Evolutionary conservation across 2,113 vertebrate genomes (phyloP).

Genomic region (Ranitomeya variabilis): DNA sequence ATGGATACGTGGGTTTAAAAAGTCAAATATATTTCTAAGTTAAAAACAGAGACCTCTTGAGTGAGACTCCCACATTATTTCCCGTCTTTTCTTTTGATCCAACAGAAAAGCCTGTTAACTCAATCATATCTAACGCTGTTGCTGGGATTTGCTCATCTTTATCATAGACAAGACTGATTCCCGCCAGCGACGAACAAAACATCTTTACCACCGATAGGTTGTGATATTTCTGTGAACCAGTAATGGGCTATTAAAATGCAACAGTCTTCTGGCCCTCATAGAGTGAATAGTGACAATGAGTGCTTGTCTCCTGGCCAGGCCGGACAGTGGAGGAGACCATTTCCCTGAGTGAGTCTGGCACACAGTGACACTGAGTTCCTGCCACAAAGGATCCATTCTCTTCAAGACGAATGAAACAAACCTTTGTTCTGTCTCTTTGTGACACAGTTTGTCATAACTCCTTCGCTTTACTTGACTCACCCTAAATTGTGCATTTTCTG

Average conservation of each 20-base stretch:
- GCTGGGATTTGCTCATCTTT: background rate
- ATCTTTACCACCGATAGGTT: background rate
- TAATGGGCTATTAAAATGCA: background rate
- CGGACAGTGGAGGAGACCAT: background rate
- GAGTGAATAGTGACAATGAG: slow-evolving; percentile 33
- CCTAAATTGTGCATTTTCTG: slow-evolving; percentile 9
- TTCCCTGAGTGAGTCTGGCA: slow-evolving; percentile 31
- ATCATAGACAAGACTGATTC: background rate
- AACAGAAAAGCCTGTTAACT: slow-evolving; percentile 15
- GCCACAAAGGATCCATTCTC: slow-evolving; percentile 37
- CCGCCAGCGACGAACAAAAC: background rate
- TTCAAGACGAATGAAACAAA: slow-evolving; percentile 33
- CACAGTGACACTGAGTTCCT: slow-evolving; percentile 46
- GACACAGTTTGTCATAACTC: slow-evolving; percentile 46
- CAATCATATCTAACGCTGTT: background rate
- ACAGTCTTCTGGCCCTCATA: background rate
- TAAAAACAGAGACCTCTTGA: slow-evolving; percentile 17
- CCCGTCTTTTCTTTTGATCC: background rate
- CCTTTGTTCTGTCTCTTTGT: slow-evolving; percentile 49
- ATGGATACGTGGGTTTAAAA: slow-evolving; percentile 38
- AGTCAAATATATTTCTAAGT: slow-evolving; percentile 17
- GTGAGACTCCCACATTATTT: background rate
- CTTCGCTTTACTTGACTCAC: slow-evolving; percentile 30
- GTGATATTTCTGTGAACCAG: background rate
- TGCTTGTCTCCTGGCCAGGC: slow-evolving; percentile 22